Evolutionary conservation across 2,113 vertebrate genomes (phyloP).

Genomic region (Laticauda colubrina): DNA sequence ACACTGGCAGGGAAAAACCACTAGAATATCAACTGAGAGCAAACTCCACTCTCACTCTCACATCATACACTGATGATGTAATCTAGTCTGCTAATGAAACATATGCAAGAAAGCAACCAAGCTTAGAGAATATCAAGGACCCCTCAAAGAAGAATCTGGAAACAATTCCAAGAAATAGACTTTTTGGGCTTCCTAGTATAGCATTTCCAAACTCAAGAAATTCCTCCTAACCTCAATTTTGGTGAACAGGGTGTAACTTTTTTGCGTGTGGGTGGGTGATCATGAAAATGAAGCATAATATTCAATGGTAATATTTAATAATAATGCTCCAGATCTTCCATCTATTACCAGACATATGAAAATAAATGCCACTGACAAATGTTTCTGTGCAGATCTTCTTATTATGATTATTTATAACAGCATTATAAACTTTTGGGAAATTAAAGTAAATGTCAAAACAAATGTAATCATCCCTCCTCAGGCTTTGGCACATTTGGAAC

Average conservation of each 20-base stretch:
- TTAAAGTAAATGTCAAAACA: constrained; percentile 66
- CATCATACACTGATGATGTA: neutral
- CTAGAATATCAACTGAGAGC: neutral
- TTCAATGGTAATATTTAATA: constrained; percentile 27
- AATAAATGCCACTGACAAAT: constrained; percentile 67
- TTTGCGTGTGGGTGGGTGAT: neutral
- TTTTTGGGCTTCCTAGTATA: neutral
- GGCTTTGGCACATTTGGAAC: constrained; percentile 67
- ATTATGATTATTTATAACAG: constrained; percentile 69
- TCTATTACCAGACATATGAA: constrained; percentile 62
- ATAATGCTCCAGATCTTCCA: constrained; percentile 33
- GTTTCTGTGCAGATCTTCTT: constrained; percentile 59
- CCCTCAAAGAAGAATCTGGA: neutral
- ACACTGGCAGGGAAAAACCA: neutral
- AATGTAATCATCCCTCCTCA: constrained; percentile 61
- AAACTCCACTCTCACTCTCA: neutral
- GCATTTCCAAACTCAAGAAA: neutral
- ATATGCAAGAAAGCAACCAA: neutral
- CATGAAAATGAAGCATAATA: constrained; percentile 26
- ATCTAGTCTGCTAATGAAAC: neutral
- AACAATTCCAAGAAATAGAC: neutral
- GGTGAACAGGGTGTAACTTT: neutral
- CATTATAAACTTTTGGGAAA: constrained; percentile 66
- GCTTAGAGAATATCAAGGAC: neutral
- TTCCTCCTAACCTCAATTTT: neutral